Evolutionary conservation across 2,888 invertebrate species (phyloP).

Genomic region (Papilio gigon): DNA sequence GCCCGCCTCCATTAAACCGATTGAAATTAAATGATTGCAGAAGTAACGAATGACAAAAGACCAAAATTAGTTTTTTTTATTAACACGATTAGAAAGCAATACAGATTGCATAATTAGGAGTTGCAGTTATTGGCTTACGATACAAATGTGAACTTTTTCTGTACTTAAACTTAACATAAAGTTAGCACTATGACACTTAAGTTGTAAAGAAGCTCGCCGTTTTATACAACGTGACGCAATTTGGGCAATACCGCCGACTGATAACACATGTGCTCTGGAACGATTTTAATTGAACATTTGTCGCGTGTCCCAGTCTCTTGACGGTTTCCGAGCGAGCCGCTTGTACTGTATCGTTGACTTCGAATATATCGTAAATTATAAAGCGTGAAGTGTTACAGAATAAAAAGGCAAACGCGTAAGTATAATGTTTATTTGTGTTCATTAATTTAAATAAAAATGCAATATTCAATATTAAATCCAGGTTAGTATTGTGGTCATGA

Average conservation of each 20-base stretch:
- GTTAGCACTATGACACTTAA: background rate
- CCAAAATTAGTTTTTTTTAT: too few species aligned
- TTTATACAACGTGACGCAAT: constrained; percentile 9
- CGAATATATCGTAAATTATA: background rate
- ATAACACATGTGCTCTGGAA: background rate
- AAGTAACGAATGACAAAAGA: too few species aligned
- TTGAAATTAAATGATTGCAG: too few species aligned
- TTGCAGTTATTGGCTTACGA: too few species aligned
- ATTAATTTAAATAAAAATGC: background rate
- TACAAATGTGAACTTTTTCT: background rate
- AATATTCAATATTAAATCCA: too few species aligned
- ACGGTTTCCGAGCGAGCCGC: background rate
- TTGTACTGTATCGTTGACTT: background rate
- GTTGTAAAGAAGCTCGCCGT: background rate
- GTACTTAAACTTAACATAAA: background rate
- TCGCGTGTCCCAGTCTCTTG: background rate
- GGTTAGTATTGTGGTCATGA: background rate
- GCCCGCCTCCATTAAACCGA: too few species aligned
- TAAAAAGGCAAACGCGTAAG: background rate
- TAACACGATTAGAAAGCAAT: too few species aligned
- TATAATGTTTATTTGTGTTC: background rate
- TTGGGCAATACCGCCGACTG: background rate
- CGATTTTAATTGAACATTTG: constrained; percentile 7
- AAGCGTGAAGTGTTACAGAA: background rate
- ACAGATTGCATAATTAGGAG: too few species aligned